These are phyloP conservation scores for Periphyllus acericola DNA, from an alignment of 2,888 invertebrate genomes.

Conservation along the genomic window DNA sequence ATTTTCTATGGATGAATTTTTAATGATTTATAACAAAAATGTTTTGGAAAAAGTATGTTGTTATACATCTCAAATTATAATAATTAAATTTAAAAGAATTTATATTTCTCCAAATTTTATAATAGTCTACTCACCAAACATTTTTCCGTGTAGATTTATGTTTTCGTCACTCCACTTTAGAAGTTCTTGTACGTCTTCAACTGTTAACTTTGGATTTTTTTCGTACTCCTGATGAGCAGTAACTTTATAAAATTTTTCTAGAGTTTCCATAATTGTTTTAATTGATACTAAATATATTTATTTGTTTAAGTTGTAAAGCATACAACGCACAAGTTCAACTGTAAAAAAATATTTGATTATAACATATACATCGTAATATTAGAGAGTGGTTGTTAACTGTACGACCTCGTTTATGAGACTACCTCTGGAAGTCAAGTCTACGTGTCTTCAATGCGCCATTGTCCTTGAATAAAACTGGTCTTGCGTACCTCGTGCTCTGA, in stretches of 20 bases:
- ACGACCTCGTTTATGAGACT: constrained; percentile 46
- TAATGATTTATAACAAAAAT: neutral
- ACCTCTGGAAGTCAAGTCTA: constrained; percentile 31
- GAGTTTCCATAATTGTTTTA: constrained; percentile 38
- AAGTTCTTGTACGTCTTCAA: constrained; percentile 64
- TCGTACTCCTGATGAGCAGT: constrained; percentile 61
- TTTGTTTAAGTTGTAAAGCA: neutral
- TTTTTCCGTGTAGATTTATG: constrained; percentile 39
- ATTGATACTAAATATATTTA: neutral
- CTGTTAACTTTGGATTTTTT: constrained; percentile 64
- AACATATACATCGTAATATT: constrained; percentile 1
- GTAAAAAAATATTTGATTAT: constrained; percentile 13
- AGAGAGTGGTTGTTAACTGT: constrained; percentile 46
- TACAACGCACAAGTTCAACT: neutral
- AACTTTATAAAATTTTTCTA: constrained; percentile 48
- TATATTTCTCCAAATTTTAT: neutral
- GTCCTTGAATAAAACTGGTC: constrained; percentile 56
- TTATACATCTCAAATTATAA: neutral
- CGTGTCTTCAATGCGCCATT: constrained; percentile 37
- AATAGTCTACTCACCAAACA: constrained; percentile 28
- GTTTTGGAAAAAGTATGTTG: neutral
- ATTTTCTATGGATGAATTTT: neutral
- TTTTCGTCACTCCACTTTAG: constrained; percentile 63
- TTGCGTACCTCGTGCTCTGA: constrained; percentile 39
- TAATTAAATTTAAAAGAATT: neutral